phyloP scores from a whole-genome alignment of 2,888 invertebrate species.

The Caenorhabditis sp. region DNA sequence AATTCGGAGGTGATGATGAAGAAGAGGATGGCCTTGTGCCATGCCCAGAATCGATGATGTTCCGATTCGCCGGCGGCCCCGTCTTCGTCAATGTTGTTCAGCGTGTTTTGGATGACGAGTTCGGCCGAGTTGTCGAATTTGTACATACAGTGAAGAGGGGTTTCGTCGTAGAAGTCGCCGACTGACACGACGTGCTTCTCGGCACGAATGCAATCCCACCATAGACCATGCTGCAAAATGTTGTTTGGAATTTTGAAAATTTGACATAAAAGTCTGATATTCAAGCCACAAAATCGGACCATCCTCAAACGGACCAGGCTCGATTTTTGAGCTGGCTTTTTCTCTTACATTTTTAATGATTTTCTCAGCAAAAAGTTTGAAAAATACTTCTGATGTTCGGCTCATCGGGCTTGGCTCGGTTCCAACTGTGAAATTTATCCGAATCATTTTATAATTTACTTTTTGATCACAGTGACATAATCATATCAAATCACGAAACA shows the following conservation, averaged over 20 bases:
- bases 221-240: conserved; percentile 62
- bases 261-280: too few species aligned
- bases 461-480: too few species aligned
- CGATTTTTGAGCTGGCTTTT: too few species aligned
- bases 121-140: conserved; percentile 70
- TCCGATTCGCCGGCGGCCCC: conserved; percentile 70
- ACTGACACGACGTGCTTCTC: conserved; percentile 70
- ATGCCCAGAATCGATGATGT: conserved; percentile 69
- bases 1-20: conserved; percentile 67
- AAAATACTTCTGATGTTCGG: too few species aligned
- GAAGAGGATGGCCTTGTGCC: conserved; percentile 69
- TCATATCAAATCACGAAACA: too few species aligned
- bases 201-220: conserved; percentile 70
- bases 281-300: too few species aligned
- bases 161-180: conserved; percentile 69
- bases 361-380: too few species aligned
- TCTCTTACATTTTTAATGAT: too few species aligned
- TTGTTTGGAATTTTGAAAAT: background rate
- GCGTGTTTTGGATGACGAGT: conserved; percentile 67
- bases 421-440: too few species aligned
- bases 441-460: too few species aligned
- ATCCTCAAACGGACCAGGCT: too few species aligned
- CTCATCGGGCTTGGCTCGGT: too few species aligned
- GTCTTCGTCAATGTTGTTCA: conserved; percentile 68
- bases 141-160: conserved; percentile 69